Evolutionary conservation across 2,888 invertebrate genomes (phyloP), one percentile per base, ranked within the genome.

Genomic region (Ypsolopha sequella): DNA sequence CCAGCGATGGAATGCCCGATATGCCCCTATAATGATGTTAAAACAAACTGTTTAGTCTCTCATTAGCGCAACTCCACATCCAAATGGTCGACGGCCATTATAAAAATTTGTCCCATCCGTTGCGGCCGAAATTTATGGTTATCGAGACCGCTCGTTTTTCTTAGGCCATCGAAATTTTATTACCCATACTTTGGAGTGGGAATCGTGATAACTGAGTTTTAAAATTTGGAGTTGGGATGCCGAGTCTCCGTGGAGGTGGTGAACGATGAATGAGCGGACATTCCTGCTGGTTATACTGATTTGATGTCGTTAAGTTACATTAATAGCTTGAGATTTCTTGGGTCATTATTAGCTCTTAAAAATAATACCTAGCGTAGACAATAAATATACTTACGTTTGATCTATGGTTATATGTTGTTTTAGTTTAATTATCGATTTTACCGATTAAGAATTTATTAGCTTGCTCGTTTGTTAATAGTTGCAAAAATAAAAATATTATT

Each of bases 41-140:
- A 85, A 84, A 85, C 85, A 86, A 85, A 85, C 84, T 84, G 81
- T 82, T n/a, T 85, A 84, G 79, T 64, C 77, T 80, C 78, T 82
- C 85, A 85, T 84, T 85, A 86, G 80, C 80, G 80, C 79, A 70
- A 76, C 79, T 73, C 75, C 66, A 69, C 67, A 62, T 65, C 75
- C 76, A 80, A 82, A 82, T 84, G 80, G 81, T 77, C 76, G 74
- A 77, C 77, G 70, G 69, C 81, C 84, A 86, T 86, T 85, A 84
- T 84, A 85, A 84, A 86, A 85, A 86, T 86, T 86, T 86, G 86
- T 86, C 86, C 80, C 85, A 81, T 85, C 85, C 86, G 80, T 78
- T 84, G 77, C 80, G 78, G 71, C 68, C 70, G 71, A 73, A 84
- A 86, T 85, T 86, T 86, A 86, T 86, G 78, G 76, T 84, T 82